phyloP scores from a whole-genome alignment of 2,797 vertebrate genomes.

The Pogonophryne albipinna region DNA sequence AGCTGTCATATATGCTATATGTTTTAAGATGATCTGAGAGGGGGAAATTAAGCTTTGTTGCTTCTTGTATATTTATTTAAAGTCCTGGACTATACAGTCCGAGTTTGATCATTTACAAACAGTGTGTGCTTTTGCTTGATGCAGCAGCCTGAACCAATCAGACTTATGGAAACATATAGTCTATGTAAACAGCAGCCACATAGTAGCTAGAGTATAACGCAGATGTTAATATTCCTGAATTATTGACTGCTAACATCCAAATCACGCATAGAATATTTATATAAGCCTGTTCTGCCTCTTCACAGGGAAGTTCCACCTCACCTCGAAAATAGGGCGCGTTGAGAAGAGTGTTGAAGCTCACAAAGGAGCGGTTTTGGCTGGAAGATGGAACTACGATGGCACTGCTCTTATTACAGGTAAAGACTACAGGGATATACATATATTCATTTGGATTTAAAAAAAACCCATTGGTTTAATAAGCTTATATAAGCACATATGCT shows the following conservation, averaged over 20 bases:
- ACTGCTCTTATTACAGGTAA: slow-evolving; percentile 96
- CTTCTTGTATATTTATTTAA: slow-evolving; percentile 10
- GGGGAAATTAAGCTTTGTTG: slow-evolving; percentile 33
- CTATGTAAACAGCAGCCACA: background rate
- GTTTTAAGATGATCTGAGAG: slow-evolving; percentile 35
- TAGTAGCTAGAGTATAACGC: slow-evolving; percentile 1
- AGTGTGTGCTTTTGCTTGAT: slow-evolving; percentile 8
- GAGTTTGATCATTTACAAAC: slow-evolving; percentile 11
- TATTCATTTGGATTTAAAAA: too few relatives aligned
- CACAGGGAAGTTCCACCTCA: slow-evolving; percentile 95
- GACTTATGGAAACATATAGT: background rate
- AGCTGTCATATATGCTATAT: slow-evolving; percentile 55
- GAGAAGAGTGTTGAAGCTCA: slow-evolving; percentile 98
- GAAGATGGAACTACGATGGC: slow-evolving; percentile 96
- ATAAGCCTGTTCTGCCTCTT: slow-evolving; percentile 24
- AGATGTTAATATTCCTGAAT: slow-evolving; percentile 15
- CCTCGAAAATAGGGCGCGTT: slow-evolving; percentile 91
- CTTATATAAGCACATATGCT: too few relatives aligned
- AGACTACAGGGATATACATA: background rate
- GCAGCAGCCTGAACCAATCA: slow-evolving; percentile 20
- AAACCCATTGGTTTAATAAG: too few relatives aligned
- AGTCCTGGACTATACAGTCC: background rate
- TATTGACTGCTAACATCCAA: slow-evolving; percentile 6
- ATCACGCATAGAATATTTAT: slow-evolving; percentile 7
- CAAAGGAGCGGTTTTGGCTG: slow-evolving; percentile 93